Evolutionary conservation across 2,113 vertebrate species (phyloP), one percentile per base, ranked within the genome.

Genomic region (Takifugu bimaculatus): DNA sequence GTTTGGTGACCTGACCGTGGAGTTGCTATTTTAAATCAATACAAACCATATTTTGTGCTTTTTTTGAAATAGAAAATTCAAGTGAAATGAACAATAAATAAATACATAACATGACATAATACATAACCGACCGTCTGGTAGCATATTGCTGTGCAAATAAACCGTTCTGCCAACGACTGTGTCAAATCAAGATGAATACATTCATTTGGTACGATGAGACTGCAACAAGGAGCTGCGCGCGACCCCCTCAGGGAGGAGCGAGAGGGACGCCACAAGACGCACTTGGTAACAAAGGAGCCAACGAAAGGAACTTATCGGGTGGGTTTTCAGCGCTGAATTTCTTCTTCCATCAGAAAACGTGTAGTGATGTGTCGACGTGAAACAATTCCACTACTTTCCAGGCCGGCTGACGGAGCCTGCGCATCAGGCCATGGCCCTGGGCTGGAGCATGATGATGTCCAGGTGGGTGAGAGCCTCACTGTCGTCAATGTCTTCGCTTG

Each of bases 21-120:
- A 0, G 26, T 69, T 69, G 43, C 49, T 28, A 29, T 5, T 28
- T 47, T 60, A 57, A 63, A 13, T 55, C 50, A 55, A 54, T n/a
- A 54, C 9, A 54, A 10, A 35, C 27, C 11, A 26, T 26, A 50
- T 47, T 4, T 6, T 28, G 13, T 14, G 32, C 11, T 6, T 47
- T 4, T 50, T 48, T 6, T 42, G 28, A n/a, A 59, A 12, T 64
- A 57, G 29, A 54, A 45, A 59, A 55, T 29, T 49, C 32, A 65
- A 47, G 65, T 20, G 52, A 11, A 25, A 13, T 2, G 52, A 74
- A 53, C 42, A 60, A 65, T 50, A 77, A 79, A 82, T 79, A 84
- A 75, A 70, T 69, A 49, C 11, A 43, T 9, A 74, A 32, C 43
- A 78, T 85, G 65, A 65, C 73, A 74, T 75, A 12, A 50, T 29